Evolutionary conservation across 2,797 vertebrate species (phyloP).

Genomic region (Lerista edwardsae): DNA sequence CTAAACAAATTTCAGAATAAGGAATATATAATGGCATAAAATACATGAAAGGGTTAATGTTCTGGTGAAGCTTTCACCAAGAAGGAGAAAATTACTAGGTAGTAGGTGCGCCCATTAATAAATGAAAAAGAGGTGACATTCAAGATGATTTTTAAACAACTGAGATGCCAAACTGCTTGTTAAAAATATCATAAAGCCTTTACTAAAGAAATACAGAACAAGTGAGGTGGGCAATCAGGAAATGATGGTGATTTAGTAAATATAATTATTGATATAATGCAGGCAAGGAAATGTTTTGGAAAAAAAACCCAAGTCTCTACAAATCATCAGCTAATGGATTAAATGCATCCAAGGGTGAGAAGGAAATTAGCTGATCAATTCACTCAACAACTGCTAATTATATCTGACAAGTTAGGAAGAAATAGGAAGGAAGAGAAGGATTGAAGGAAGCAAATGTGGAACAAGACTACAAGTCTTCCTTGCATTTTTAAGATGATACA

Average conservation of each 20-base stretch:
- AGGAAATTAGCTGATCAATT: constrained; percentile 76
- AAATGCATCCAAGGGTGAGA: constrained; percentile 64
- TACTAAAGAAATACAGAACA: constrained; percentile 55
- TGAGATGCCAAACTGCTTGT: constrained; percentile 51
- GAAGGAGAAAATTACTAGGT: constrained; percentile 42
- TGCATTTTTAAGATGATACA: background rate
- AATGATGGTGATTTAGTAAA: constrained; percentile 64
- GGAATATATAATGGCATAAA: constrained; percentile 26
- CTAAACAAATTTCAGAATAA: background rate
- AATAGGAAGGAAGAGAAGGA: constrained; percentile 39
- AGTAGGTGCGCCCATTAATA: constrained; percentile 51
- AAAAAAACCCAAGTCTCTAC: constrained; percentile 50
- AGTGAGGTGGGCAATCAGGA: constrained; percentile 44
- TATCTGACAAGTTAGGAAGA: constrained; percentile 65
- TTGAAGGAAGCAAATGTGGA: constrained; percentile 36
- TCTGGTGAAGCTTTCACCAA: constrained; percentile 25
- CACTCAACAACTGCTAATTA: constrained; percentile 73
- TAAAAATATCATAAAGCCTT: constrained; percentile 51
- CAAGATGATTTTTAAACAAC: constrained; percentile 65
- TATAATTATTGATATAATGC: constrained; percentile 66
- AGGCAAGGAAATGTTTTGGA: constrained; percentile 59
- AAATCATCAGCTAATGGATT: constrained; percentile 72
- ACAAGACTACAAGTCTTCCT: constrained; percentile 48
- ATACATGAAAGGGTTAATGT: constrained; percentile 30
- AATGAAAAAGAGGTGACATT: constrained; percentile 64